Conservation (phyloP, 2,888 invertebrate genomes). For the Xanthia icteritia region DNA sequence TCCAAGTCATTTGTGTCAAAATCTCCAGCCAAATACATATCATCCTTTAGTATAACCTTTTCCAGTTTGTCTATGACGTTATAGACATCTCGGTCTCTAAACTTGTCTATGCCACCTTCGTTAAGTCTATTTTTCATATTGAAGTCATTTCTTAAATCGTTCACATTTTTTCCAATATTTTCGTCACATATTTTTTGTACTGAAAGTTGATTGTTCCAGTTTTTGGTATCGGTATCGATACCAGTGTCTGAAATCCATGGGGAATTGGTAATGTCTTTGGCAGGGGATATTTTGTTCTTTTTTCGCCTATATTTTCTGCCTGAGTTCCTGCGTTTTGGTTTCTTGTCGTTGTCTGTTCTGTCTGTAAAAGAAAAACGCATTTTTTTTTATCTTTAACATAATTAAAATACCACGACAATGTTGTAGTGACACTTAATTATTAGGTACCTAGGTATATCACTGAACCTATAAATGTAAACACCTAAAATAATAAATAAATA, state of each 20-base stretch:
- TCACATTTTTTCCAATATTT: conserved; percentile 84
- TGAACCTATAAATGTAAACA: too few species aligned
- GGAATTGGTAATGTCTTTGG: conserved; percentile 71
- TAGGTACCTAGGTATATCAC: too few species aligned
- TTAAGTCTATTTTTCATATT: conserved; percentile 41
- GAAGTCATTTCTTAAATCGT: conserved; percentile 72
- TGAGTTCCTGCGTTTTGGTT: conserved; percentile 80
- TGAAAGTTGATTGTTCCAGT: conserved; percentile 72
- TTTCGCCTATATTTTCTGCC: conserved; percentile 81
- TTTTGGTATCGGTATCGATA: conserved; percentile 8
- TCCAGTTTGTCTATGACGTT: conserved; percentile 85
- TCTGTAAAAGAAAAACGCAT: conserved; percentile 33
- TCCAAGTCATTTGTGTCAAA: conserved; percentile 81
- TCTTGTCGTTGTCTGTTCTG: conserved; percentile 72
- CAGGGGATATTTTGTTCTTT: conserved; percentile 82
- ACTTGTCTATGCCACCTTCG: conserved; percentile 47
- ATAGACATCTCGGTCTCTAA: conserved; percentile 74
- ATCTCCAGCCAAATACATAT: conserved; percentile 83
- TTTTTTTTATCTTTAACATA: too few species aligned
- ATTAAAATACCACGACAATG: too few species aligned
- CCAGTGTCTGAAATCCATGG: conserved; percentile 40
- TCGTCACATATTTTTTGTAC: conserved; percentile 74
- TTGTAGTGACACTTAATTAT: too few species aligned
- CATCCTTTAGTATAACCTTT: conserved; percentile 83
- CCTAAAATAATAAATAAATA: too few species aligned